Conservation (phyloP, 2,113 vertebrate species). For the Callorhinus ursinus region DNA sequence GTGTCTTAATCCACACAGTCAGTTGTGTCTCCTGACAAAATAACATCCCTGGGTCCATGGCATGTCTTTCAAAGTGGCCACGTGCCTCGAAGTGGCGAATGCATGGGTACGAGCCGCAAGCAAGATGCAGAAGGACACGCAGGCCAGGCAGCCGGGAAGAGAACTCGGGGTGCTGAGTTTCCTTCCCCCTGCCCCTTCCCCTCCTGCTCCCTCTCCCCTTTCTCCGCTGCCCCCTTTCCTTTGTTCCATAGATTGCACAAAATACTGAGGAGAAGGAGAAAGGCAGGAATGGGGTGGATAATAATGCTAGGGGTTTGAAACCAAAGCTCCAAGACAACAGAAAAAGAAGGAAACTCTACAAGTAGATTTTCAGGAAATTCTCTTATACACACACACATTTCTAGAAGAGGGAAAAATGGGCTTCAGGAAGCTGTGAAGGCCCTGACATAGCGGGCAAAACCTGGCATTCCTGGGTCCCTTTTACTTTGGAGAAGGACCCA, state of each 20-base stretch:
- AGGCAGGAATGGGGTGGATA: not conserved
- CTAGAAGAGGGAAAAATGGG: not conserved
- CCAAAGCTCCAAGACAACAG: not conserved
- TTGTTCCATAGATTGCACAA: not conserved
- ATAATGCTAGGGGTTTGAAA: not conserved
- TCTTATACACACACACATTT: not conserved
- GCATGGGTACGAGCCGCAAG: accelerated
- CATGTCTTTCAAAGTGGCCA: not conserved
- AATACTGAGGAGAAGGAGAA: not conserved
- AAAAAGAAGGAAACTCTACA: not conserved
- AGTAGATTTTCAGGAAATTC: not conserved
- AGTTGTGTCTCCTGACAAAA: not conserved
- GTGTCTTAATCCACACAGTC: not conserved
- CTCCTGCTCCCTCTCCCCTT: not conserved
- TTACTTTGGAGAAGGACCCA: not conserved
- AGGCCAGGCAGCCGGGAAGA: not conserved
- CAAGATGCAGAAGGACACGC: not conserved
- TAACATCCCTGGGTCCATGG: accelerated
- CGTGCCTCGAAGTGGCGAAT: not conserved
- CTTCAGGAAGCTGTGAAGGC: not conserved
- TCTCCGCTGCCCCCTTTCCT: not conserved
- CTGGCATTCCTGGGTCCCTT: not conserved
- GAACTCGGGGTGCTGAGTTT: not conserved
- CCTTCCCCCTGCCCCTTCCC: too few relatives aligned
- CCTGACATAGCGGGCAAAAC: not conserved